phyloP scores from a whole-genome alignment of 1,140 invertebrate genomes.

The Rhynchophorus ferrugineus region DNA sequence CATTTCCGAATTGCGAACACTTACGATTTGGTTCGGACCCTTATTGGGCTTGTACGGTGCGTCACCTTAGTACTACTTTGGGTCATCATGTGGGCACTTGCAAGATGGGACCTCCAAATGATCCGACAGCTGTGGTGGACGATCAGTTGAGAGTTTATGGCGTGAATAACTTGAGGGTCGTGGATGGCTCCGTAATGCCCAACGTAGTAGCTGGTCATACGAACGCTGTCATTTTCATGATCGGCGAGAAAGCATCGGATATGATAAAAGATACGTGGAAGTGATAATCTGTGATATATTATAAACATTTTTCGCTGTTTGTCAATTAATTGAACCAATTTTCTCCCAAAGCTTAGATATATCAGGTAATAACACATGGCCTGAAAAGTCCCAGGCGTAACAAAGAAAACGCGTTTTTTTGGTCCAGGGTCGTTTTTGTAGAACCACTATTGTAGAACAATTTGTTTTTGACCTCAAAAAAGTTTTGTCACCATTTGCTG shows the following conservation, averaged over 20 bases:
- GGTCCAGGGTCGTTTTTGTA: no score
- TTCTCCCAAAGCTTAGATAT: no score
- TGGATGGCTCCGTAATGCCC: constrained; percentile 59
- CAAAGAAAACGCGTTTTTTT: no score
- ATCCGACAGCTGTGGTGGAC: constrained; percentile 55
- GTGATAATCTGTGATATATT: not conserved
- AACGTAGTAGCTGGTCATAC: constrained; percentile 56
- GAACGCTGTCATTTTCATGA: constrained; percentile 56
- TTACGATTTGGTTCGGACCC: constrained; percentile 39
- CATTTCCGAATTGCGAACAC: constrained; percentile 43
- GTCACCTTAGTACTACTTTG: constrained; percentile 42
- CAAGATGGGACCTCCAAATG: constrained; percentile 56
- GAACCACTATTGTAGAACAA: no score
- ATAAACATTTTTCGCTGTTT: no score
- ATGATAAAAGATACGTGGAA: constrained; percentile 41
- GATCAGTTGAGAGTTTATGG: constrained; percentile 45
- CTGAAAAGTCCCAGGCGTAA: no score
- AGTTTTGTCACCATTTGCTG: no score
- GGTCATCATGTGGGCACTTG: constrained; percentile 51
- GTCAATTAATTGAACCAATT: no score
- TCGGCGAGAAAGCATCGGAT: constrained; percentile 58
- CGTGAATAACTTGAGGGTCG: constrained; percentile 48
- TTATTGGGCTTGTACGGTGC: constrained; percentile 43
- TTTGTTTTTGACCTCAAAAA: no score
- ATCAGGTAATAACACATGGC: no score